Base-by-base conservation (phyloP, 1,140 invertebrate genomes). In the Drosophila nasuta region DNA sequence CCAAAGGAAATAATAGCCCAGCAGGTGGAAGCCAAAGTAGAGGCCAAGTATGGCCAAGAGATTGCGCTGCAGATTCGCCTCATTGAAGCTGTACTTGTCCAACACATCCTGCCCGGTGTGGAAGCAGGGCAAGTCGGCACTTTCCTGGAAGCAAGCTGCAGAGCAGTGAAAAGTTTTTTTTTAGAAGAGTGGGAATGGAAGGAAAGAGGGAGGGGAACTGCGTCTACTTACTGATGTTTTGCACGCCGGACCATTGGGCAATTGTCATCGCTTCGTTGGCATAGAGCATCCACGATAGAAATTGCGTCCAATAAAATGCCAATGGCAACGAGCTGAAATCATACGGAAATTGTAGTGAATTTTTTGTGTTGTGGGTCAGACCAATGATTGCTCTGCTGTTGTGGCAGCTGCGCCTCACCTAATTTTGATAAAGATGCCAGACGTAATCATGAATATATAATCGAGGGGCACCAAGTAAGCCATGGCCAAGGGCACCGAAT, bases 201-300 rank as follows among this genome's bases (percentile, higher is more conserved):
- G 10, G n/a, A n/a, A 5, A 17, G 25, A 2, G n/a, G n/a, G 48
- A 25, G 5, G 5, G 30, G 7, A n/a, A 25, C 3, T 25, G 58
- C 20, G 20, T 28, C 17, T 52, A 90, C 95, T 95, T 93, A 97
- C 96, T 95, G 71, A 97, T 97, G 92, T 97, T 96, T 33, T 94
- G 93, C 10, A 97, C 93, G 20, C 94, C 95, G 45, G 95, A 93
- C 96, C 96, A 97, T 82, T 97, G 96, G 15, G 96, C 88, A 76
- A 97, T 96, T 10, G 95, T 95, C 92, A 98, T 94, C 0, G 97
- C 96, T 94, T 99, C 98, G 82, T 97, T 98, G 1, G 96, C 96
- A 92, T 98, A 98, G 93, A 97, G 95, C 82, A 99, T 94, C 97
- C 98, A 99, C 0, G 97, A 98, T 8, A 98, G 83, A 91, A 98